Base-by-base conservation (phyloP, 2,113 vertebrate genomes). In the Dasyprocta punctata region DNA sequence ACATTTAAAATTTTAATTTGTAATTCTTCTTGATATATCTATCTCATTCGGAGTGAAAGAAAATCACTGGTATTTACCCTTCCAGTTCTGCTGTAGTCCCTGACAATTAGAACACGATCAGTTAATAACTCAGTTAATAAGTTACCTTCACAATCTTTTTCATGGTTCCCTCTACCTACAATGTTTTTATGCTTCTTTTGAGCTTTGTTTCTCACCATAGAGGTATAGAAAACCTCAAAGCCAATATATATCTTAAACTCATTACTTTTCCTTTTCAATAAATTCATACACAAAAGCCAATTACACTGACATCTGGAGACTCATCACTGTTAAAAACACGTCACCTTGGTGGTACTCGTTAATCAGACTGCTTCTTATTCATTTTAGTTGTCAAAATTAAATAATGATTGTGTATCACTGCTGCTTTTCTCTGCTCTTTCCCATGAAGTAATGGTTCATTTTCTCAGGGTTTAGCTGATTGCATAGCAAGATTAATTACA, bases 301-400 rank as follows among this genome's bases (percentile, higher is more conserved):
- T 85, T 96, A 60, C 30, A 84, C 81, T 88, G 36, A 65, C 65
- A n/a, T 92, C 47, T 22, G 49, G 52, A 85, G 88, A 90, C 44
- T 82, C 60, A 90, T 71, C 28, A 60, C 12, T 94, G 81, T 86
- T 75, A 65, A 82, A 54, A 95, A 96, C 94, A 93, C 92, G 44
- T 95, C 93, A 96, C 26, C 24, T 87, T 81, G 58, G 92, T 96
- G n/a, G 8, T 63, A 67, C 77, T 90, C 96, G 58, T 90, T 96
- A 97, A 96, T 96, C 71, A n/a, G 36, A 36, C 28, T 80, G 69
- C 92, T 96, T 61, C 8, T 8, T 83, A 67, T 71, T 67, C 61
- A 61, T 80, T 89, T 92, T 93, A 44, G 16, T 78, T 95, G 28
- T 86, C 54, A 69, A 6, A 92, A 78, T 22, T 44, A 90, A 90